Percentiles rank a stretch among this genome's conserved stretches.
Conservation (phyloP, 2,113 vertebrate genomes). For the Hippopotamus amphibius region DNA sequence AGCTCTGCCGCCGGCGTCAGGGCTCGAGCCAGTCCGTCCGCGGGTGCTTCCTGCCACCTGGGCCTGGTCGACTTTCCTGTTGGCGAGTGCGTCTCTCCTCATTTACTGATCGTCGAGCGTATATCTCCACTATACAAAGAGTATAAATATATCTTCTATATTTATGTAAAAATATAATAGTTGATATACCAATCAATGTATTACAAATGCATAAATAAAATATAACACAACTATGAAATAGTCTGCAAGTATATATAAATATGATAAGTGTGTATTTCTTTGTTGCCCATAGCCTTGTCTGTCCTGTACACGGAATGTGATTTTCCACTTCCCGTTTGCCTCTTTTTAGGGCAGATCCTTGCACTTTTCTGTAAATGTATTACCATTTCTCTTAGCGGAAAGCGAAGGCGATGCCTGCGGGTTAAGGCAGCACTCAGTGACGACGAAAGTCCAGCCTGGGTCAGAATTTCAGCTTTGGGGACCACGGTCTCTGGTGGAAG, state of each 20-base stretch:
- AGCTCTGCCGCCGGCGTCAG: accelerated
- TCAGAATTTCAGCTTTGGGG: background rate
- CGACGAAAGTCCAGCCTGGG: background rate
- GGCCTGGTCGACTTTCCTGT: too few species aligned
- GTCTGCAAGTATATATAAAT: background rate
- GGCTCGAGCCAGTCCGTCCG: accelerated
- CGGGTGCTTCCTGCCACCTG: accelerated
- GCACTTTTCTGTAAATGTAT: background rate
- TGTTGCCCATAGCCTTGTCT: background rate
- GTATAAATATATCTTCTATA: background rate
- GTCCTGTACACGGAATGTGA: background rate
- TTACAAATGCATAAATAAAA: background rate
- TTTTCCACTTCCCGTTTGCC: background rate
- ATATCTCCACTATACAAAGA: background rate
- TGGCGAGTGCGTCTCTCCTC: background rate
- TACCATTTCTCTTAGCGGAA: background rate
- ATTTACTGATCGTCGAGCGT: background rate
- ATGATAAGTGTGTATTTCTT: background rate
- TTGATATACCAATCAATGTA: background rate
- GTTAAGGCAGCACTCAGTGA: background rate
- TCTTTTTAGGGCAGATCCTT: background rate
- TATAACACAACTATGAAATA: background rate
- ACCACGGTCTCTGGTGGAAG: accelerated
- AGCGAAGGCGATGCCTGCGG: background rate
- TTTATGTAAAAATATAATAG: background rate